A percentile compares a stretch with the other conserved stretches of the same genome.
Conservation (phyloP, 2,797 vertebrate genomes). For the Pygocentrus nattereri region DNA sequence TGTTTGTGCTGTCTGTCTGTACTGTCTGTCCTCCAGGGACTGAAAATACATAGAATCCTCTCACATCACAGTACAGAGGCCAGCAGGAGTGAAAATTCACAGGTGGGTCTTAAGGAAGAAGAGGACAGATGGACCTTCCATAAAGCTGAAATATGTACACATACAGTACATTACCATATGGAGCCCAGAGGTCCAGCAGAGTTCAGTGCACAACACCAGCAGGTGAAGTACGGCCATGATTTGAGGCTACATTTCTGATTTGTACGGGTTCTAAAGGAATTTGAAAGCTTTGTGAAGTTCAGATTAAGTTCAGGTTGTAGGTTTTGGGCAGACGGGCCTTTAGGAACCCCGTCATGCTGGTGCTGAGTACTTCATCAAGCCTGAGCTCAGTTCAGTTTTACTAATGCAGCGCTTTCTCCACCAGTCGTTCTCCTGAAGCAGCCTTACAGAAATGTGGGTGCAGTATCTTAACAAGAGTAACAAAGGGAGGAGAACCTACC, state of each 20-base stretch:
- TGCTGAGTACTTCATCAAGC: slow-evolving; percentile 23
- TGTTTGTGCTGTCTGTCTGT: too few relatives aligned
- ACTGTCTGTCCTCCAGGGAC: neutral
- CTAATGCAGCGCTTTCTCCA: neutral
- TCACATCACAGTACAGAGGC: neutral
- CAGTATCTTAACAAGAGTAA: too few relatives aligned
- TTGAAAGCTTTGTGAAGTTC: slow-evolving; percentile 16
- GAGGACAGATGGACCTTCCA: neutral
- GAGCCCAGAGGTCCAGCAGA: neutral
- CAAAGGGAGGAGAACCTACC: too few relatives aligned
- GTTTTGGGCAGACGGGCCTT: neutral
- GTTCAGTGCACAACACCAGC: slow-evolving; percentile 2
- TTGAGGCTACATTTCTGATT: neutral
- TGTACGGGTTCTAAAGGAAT: neutral
- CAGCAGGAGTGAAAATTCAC: neutral
- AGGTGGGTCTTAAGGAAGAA: slow-evolving; percentile 3
- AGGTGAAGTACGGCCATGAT: neutral
- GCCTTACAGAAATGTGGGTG: too few relatives aligned
- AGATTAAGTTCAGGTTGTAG: neutral
- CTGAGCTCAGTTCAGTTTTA: neutral
- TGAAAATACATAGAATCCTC: neutral
- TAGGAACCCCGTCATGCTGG: neutral
- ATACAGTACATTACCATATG: neutral
- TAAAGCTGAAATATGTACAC: slow-evolving; percentile 8
- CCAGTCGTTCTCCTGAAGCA: neutral